phyloP scores from a whole-genome alignment of 1,140 invertebrate species.

The Bicyclus anynana region DNA sequence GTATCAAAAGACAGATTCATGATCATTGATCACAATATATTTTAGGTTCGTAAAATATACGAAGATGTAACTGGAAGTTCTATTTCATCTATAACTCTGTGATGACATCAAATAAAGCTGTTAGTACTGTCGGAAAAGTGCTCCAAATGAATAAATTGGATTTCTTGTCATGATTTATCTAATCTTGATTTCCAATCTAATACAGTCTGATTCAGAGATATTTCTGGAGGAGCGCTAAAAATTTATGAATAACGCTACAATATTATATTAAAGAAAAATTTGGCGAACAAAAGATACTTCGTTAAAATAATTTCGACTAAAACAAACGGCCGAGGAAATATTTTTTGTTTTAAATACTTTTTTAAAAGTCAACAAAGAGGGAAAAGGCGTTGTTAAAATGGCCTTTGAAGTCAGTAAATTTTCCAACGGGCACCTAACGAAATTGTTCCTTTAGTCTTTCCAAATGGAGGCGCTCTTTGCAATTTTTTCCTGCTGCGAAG shows the following conservation, averaged over 20 bases:
- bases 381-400: constrained; percentile 59
- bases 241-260: not conserved
- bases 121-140: constrained; percentile 28
- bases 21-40: no score
- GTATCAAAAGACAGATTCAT: no score
- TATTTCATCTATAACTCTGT: constrained; percentile 25
- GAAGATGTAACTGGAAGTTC: not conserved
- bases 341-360: constrained; percentile 58
- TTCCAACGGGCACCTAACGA: constrained; percentile 65
- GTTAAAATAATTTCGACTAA: constrained; percentile 26
- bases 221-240: not conserved
- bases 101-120: constrained; percentile 32
- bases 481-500: constrained; percentile 40
- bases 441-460: constrained; percentile 70
- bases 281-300: constrained; percentile 21
- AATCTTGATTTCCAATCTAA: constrained; percentile 26
- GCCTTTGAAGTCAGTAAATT: constrained; percentile 68
- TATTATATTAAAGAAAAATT: constrained; percentile 10
- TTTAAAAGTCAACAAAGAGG: constrained; percentile 58
- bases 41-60: not conserved
- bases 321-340: constrained; percentile 17
- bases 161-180: constrained; percentile 32
- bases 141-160: constrained; percentile 39
- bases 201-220: not conserved
- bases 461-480: constrained; percentile 62